Base-by-base conservation (phyloP, 2,888 invertebrate genomes). In the Lithosia quadra region DNA sequence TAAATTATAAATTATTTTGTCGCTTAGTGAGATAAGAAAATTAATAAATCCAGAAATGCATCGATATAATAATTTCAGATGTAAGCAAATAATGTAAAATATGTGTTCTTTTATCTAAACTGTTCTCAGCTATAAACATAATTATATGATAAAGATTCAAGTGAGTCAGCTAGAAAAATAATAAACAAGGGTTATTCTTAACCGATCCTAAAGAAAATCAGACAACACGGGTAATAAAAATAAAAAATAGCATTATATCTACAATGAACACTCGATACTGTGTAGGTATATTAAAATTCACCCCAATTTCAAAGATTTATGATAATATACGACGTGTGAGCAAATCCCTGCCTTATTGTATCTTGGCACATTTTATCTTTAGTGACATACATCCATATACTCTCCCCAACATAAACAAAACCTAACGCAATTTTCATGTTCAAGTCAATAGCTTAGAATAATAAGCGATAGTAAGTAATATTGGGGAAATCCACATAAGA, bases 391-490 rank as follows among this genome's bases (percentile, higher is more conserved):
- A 86, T 87, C 82, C 76, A 84, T 80, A 84, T 67, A 77, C 88
- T 78, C 82, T 85, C 91, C 92, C 91, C 79, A 84, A 86, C 86
- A 89, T 92, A 94, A 94, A 94, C 93, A 94, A 89, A 90, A 89
- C 88, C 89, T 86, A 92, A 93, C 92, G 91, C 92, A 93, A 94
- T 93, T 94, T 94, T 92, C 91, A 86, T 93, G 90, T 93, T 93
- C 89, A 90, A 93, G 90, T 94, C 94, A 93, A 94, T 94, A 94
- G 93, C 92, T 92, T 89, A 93, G 94, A 94, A 95, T 94, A 95
- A 94, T 93, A 94, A 92, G 93, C 85, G 88, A 92, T 92, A 90
- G 92, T 92, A 91, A 92, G 92, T 92, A 91, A 92, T 92, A 92
- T 93, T 90, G 90, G 88, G 90, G 88, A 91, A 90, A 91, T 92